Evolutionary conservation across 53 echinoderm and acorn worm genomes (phyloP).

Genomic region (Pentamera pediparva): DNA sequence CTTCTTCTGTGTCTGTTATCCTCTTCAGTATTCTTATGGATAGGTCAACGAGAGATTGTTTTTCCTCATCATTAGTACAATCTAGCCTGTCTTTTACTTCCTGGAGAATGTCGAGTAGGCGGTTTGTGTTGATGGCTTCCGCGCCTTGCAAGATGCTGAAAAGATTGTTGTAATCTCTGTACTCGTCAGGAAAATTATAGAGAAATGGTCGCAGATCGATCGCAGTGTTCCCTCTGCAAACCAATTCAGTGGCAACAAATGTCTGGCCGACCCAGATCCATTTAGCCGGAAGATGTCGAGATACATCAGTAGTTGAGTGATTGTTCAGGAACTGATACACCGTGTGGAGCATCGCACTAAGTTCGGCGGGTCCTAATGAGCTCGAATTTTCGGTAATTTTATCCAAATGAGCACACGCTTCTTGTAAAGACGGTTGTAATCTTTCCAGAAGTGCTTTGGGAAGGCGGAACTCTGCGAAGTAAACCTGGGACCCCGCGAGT

Average conservation of each 20-base stretch:
- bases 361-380: too few relatives aligned
- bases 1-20: background rate
- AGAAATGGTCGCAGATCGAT: conserved; percentile 47
- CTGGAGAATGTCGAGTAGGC: too few relatives aligned
- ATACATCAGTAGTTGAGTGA: too few relatives aligned
- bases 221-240: background rate
- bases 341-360: too few relatives aligned
- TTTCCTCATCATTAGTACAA: too few relatives aligned
- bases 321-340: too few relatives aligned
- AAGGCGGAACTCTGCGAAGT: background rate
- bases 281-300: background rate
- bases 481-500: background rate
- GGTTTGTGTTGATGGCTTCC: too few relatives aligned
- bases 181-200: conserved; percentile 12
- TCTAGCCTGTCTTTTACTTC: too few relatives aligned
- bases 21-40: conserved; percentile 10
- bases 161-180: background rate
- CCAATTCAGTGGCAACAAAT: background rate
- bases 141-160: too few relatives aligned
- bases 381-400: too few relatives aligned
- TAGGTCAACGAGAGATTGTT: background rate
- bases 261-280: conserved; percentile 18
- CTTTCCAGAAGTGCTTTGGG: background rate
- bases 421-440: background rate
- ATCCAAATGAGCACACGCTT: background rate